Evolutionary conservation across 2,113 vertebrate genomes (phyloP).

Genomic region (Aphelocoma coerulescens): DNA sequence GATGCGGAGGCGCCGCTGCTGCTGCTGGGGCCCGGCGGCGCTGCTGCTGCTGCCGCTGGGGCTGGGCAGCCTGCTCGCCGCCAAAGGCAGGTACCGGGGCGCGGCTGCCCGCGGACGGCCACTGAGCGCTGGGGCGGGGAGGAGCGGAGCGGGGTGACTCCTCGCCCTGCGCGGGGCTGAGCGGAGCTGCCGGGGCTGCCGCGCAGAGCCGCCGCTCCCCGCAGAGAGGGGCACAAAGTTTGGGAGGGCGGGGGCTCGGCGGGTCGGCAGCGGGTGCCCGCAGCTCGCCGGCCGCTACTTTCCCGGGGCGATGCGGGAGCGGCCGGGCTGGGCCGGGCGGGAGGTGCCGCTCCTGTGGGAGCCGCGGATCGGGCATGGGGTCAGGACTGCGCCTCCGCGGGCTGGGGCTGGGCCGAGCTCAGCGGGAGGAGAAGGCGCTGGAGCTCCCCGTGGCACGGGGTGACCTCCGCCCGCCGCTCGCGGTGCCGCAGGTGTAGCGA

Average conservation of each 20-base stretch:
- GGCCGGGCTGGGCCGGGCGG: background rate
- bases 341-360: background rate
- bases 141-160: background rate
- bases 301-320: background rate
- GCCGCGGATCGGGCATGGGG: background rate
- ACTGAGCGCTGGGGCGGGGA: background rate
- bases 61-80: conserved; percentile 67
- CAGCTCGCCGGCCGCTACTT: background rate
- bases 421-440: background rate
- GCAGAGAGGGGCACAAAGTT: background rate
- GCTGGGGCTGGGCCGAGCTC: background rate
- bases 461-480: background rate
- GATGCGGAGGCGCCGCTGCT: conserved; percentile 5
- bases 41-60: conserved; percentile 32
- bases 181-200: background rate
- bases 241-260: too few relatives aligned
- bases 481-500: background rate
- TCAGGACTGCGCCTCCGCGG: background rate
- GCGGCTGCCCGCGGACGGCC: background rate
- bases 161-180: background rate
- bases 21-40: conserved; percentile 44
- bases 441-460: background rate
- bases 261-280: background rate
- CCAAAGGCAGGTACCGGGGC: conserved; percentile 64
- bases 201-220: background rate